A percentile compares a stretch with the other conserved stretches of the same genome.
These are phyloP conservation scores for Tor tambroides DNA, from an alignment of 2,113 vertebrate genomes.

Conservation along the genomic window DNA sequence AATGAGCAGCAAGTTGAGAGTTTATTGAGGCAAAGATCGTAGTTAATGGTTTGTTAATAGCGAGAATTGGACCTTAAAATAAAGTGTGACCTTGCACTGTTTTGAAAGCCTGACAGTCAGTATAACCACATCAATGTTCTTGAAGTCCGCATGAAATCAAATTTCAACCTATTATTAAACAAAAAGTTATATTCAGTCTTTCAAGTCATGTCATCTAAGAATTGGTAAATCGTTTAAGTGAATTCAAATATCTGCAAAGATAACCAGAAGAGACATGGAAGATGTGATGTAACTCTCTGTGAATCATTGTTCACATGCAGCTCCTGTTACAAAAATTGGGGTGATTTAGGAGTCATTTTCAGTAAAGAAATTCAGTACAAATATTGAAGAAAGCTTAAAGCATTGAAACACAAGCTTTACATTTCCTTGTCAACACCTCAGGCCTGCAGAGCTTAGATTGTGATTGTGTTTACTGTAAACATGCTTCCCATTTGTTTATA, in stretches of 20 bases:
- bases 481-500: not conserved
- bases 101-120: too few species aligned
- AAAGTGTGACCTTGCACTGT: too few species aligned
- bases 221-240: not conserved
- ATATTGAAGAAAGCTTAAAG: not conserved
- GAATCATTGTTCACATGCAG: not conserved
- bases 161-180: too few species aligned
- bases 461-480: constrained; percentile 2
- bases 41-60: too few species aligned
- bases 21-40: too few species aligned
- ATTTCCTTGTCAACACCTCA: not conserved
- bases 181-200: not conserved
- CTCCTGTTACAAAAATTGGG: not conserved
- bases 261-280: not conserved
- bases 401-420: not conserved
- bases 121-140: too few species aligned
- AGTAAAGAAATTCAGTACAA: not conserved
- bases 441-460: not conserved
- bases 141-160: too few species aligned
- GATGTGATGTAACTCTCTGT: not conserved
- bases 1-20: too few species aligned
- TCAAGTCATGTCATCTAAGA: not conserved
- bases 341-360: not conserved
- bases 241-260: not conserved
- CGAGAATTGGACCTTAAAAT: too few species aligned